phyloP scores from a whole-genome alignment of 2,113 vertebrate species.

The Excalfactoria chinensis region DNA sequence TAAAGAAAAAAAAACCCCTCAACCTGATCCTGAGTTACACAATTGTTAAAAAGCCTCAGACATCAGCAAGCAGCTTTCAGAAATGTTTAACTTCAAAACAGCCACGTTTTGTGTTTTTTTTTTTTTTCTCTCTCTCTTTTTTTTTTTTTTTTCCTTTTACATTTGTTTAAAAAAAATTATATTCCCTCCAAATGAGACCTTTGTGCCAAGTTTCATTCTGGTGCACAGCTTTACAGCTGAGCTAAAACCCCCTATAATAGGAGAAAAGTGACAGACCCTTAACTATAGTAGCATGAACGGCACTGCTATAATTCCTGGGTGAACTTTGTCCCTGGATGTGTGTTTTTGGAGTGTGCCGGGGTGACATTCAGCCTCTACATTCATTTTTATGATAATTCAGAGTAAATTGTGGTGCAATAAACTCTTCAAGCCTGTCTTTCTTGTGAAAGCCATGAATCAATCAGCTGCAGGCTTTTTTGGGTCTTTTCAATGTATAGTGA shows the following conservation, averaged over 20 bases:
- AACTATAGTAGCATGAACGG: conserved; percentile 57
- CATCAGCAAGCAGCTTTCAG: conserved; percentile 61
- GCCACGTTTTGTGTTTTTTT: neutral
- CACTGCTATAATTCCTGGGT: conserved; percentile 60
- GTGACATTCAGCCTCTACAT: conserved; percentile 83
- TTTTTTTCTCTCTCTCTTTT: too few species aligned
- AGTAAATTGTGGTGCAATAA: conserved; percentile 89
- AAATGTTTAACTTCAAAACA: conserved; percentile 74
- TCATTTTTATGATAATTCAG: conserved; percentile 88
- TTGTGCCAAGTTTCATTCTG: conserved; percentile 62
- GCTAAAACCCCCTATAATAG: conserved; percentile 49
- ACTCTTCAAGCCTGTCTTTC: conserved; percentile 90
- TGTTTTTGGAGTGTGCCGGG: conserved; percentile 81
- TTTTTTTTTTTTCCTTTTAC: neutral
- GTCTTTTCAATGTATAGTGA: conserved; percentile 87
- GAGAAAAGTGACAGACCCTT: conserved; percentile 59
- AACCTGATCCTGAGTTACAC: neutral
- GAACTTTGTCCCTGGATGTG: conserved; percentile 81
- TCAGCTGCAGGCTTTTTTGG: conserved; percentile 88
- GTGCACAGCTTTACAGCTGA: conserved; percentile 50
- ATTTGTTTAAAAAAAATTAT: conserved; percentile 71
- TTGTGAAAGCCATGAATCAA: conserved; percentile 91
- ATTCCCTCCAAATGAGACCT: conserved; percentile 49
- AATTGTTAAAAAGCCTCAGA: conserved; percentile 41
- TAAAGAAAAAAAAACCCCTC: neutral